Evolutionary conservation across 2,113 vertebrate species (phyloP), one percentile per base, ranked within the genome.

Genomic region (Atractosteus spatula): DNA sequence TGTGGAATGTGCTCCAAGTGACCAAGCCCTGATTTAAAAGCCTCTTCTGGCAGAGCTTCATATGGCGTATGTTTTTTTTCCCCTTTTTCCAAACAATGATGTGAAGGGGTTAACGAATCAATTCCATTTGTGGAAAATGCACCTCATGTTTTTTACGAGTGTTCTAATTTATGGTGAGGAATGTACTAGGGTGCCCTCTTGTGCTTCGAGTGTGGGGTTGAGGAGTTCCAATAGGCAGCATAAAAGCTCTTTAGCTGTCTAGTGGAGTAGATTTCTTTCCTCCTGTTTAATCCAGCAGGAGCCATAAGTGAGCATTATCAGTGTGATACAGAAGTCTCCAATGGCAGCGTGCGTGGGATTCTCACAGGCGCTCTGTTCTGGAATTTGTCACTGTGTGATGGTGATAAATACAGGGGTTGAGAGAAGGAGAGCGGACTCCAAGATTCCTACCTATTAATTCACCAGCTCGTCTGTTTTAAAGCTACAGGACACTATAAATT

Each of bases 231-330:
- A 76, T 80, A 84, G 82, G 87, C 82, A 79, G 82, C 87, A 42
- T 75, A 83, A 89, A 87, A 86, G 84, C 87, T 90, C 83, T 88
- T 93, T 86, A 84, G 84, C 81, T 83, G 85, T 88, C 85, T 85
- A 87, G 84, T 87, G 84, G 85, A 86, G 83, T 82, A 89, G 81
- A 88, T 89, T 90, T 87, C 84, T 81, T 83, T 80, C 82, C 73
- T 76, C 3, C 75, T 75, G 83, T 86, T 81, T 90, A 89, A 88
- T 90, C 87, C 67, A 41, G 78, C 85, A 74, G 82, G 80, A 89
- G 86, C 82, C 87, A 69, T 74, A 78, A 84, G 85, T 80, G 82
- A 85, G 67, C 80, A 76, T 86, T 89, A 88, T 89, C 89, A 81
- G 85, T 78, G 29, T 77, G 79, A 78, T 82, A 78, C 87, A 91